phyloP scores from a whole-genome alignment of 2,888 invertebrate species.

The Polydrusus tereticollis region DNA sequence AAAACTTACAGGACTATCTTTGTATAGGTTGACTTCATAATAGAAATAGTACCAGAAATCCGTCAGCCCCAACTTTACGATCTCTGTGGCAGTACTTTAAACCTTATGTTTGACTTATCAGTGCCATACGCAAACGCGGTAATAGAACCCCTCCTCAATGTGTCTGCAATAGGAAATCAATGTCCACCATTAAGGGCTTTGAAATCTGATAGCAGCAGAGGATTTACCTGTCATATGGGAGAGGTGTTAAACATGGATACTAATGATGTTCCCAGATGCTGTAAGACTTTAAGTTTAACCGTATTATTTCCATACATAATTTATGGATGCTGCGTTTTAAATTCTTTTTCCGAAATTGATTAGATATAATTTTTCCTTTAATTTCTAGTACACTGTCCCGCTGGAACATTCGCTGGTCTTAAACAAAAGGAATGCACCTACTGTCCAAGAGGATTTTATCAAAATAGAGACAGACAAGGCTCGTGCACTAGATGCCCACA shows the following conservation, averaged over 20 bases:
- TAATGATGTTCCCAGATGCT: conserved; percentile 91
- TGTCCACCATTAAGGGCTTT: conserved; percentile 92
- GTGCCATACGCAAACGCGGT: conserved; percentile 93
- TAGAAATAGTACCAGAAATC: conserved; percentile 89
- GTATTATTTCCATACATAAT: background rate
- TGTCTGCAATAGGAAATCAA: conserved; percentile 90
- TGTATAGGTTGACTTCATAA: conserved; percentile 81
- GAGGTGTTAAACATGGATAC: conserved; percentile 95
- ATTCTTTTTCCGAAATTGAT: background rate
- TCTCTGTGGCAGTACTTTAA: conserved; percentile 93
- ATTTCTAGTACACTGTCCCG: conserved; percentile 90
- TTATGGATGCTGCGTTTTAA: too few species aligned
- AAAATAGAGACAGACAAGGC: conserved; percentile 91
- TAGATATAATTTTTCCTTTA: background rate
- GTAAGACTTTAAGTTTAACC: conserved; percentile 73
- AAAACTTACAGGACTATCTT: background rate
- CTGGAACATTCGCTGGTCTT: conserved; percentile 92
- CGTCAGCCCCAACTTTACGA: conserved; percentile 94
- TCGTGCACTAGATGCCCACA: conserved; percentile 91
- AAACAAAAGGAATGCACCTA: conserved; percentile 92
- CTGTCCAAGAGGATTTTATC: conserved; percentile 94
- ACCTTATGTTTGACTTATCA: conserved; percentile 92
- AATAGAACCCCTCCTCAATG: conserved; percentile 89
- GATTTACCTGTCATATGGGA: conserved; percentile 93
- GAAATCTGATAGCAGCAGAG: conserved; percentile 85